Evolutionary conservation across 2,888 invertebrate species (phyloP), one percentile per base, ranked within the genome.

Genomic region (Tridacna gigas): DNA sequence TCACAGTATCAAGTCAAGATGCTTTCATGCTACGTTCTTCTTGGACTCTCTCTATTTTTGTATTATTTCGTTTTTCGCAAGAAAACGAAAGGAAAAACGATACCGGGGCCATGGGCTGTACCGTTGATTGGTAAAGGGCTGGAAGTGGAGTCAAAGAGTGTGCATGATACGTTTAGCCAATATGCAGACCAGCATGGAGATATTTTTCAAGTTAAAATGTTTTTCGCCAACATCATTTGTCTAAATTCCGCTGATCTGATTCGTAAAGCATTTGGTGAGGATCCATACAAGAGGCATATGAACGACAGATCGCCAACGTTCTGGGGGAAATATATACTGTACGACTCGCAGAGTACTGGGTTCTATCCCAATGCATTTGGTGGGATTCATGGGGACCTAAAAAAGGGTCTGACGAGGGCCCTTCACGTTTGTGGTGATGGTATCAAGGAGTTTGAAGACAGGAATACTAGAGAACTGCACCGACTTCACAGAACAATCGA

Each of bases 41-140:
- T 67, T 12, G 45, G 15, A 13, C 2, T 67, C 9, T 18, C 45
- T 20, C 11, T n/a, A n/a, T n/a, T 47, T 48, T 37, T 37, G 37
- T 56, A 25, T 48, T 51, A 20, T 47, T 45, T 45, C 48, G 4
- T 65, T 75, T 75, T 61, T 3, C 20, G 25, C n/a, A 18, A 25
- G 60, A 63, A 47, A 26, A 63, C 25, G 12, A 47, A 47, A 28
- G 82, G 82, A 3, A 71, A 75, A 28, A 25, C 13, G 7, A 71
- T 83, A 18, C 77, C 74, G 5, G 83, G 83, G 56, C 83, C 83
- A 47, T 67, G 65, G 22, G 83, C 79, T 20, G 26, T 61, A 51
- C 83, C 83, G 9, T 15, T 83, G 0, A n/a, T 83, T 48, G 83
- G 83, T 26, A 61, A 60, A 25, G 48, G 66, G 13, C 47, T 80